A percentile compares a stretch with the other conserved stretches of the same genome.
Conservation (phyloP, 2,797 vertebrate genomes). For the Dryobates pubescens region DNA sequence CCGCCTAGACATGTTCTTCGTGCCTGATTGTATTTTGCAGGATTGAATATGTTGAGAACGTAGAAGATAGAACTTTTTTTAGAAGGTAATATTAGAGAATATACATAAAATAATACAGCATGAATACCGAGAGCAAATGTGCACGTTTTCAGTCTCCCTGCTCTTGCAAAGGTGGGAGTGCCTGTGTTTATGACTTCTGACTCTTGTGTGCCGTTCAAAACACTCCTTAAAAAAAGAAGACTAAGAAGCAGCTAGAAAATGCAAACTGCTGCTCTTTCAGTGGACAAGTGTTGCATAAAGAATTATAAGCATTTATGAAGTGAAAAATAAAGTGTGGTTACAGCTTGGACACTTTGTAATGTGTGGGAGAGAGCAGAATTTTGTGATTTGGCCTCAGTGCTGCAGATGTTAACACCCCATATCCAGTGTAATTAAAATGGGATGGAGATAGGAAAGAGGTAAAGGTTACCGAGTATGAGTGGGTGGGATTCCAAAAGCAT, state of each 20-base stretch:
- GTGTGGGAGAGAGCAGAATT: not conserved
- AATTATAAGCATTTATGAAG: not conserved
- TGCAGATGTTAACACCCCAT: not conserved
- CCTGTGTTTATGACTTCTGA: not conserved
- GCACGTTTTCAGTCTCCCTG: not conserved
- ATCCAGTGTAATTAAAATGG: not conserved
- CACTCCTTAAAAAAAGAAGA: not conserved
- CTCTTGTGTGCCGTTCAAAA: not conserved
- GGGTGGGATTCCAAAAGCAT: not conserved
- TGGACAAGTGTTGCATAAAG: not conserved
- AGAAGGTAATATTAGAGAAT: not conserved
- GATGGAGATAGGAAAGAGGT: not conserved
- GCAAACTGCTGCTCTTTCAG: not conserved
- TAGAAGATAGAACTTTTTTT: not conserved
- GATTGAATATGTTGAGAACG: not conserved
- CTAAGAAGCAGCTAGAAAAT: not conserved
- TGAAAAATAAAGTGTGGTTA: not conserved
- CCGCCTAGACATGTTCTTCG: not conserved
- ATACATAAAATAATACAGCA: not conserved
- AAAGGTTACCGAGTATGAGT: not conserved
- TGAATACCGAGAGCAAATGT: not conserved
- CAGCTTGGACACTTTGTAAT: not conserved
- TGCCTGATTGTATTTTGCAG: not conserved
- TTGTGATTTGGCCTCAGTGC: not conserved
- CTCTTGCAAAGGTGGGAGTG: not conserved